Evolutionary conservation across 2,888 invertebrate genomes (phyloP).

Genomic region (Ferrisia virgata): DNA sequence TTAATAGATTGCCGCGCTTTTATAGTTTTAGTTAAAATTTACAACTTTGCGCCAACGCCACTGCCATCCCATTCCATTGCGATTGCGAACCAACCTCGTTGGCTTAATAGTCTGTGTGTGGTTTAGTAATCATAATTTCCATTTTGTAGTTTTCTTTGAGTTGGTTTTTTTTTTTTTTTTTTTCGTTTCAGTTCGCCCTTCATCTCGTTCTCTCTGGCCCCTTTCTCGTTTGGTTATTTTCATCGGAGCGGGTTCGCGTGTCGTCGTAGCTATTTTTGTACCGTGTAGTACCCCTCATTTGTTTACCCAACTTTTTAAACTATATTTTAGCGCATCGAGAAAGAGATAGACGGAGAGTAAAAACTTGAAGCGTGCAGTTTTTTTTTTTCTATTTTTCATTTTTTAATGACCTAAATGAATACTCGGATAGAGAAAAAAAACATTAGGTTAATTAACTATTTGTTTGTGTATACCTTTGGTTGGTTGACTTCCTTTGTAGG

Average conservation of each 20-base stretch:
- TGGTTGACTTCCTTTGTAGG: not conserved
- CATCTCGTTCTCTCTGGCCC: not conserved
- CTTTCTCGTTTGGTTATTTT: not conserved
- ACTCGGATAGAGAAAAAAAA: not conserved
- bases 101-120: not conserved
- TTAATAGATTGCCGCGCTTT: constrained; percentile 16
- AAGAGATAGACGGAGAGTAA: not conserved
- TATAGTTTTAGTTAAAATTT: constrained; percentile 26
- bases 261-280: not conserved
- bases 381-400: too few relatives aligned
- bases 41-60: not conserved
- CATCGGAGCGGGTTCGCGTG: not conserved
- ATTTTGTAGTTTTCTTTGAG: constrained; percentile 8
- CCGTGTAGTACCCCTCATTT: not conserved
- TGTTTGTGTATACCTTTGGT: not conserved
- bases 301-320: not conserved
- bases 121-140: constrained; percentile 19
- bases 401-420: not conserved
- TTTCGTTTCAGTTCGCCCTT: too few relatives aligned
- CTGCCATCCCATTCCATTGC: not conserved
- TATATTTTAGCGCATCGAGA: not conserved
- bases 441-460: not conserved
- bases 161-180: not conserved
- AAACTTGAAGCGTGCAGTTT: not conserved
- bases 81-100: not conserved